Evolutionary conservation across 2,797 vertebrate genomes (phyloP).

Genomic region (Platyrinchus mystaceus): DNA sequence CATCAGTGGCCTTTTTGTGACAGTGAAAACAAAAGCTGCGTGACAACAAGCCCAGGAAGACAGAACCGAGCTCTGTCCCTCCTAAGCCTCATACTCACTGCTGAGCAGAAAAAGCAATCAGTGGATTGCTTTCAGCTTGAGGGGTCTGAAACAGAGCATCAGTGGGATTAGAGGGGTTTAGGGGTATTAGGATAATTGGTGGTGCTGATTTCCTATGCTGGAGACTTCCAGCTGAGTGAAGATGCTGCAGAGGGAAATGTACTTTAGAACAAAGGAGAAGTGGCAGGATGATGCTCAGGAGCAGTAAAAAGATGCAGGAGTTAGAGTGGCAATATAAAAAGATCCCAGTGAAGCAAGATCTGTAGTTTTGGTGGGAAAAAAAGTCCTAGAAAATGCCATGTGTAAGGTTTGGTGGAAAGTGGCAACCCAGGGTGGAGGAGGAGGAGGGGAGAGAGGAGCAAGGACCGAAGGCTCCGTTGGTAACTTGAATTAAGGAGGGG

Average conservation of each 20-base stretch:
- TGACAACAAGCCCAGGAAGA: background rate
- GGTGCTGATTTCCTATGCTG: slow-evolving; percentile 1
- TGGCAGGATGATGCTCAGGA: background rate
- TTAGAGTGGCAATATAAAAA: background rate
- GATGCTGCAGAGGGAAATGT: background rate
- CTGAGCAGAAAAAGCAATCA: slow-evolving; percentile 1
- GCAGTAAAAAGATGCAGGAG: background rate
- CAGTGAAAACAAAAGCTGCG: background rate
- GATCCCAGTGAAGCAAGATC: background rate
- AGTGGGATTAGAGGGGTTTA: slow-evolving; percentile 15
- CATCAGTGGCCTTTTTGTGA: background rate
- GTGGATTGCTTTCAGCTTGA: background rate
- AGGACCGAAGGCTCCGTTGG: background rate
- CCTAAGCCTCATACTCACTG: background rate
- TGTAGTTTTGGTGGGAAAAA: background rate
- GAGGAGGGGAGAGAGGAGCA: background rate
- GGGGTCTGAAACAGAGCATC: background rate
- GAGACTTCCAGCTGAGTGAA: background rate
- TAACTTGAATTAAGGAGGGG: background rate
- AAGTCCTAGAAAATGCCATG: background rate
- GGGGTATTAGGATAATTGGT: slow-evolving; percentile 14
- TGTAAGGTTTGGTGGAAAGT: background rate
- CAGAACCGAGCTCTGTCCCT: background rate
- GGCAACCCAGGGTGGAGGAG: background rate
- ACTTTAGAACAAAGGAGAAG: background rate